Evolutionary conservation across 1,140 invertebrate genomes (phyloP).

Genomic region (Drosophila gunungcola): DNA sequence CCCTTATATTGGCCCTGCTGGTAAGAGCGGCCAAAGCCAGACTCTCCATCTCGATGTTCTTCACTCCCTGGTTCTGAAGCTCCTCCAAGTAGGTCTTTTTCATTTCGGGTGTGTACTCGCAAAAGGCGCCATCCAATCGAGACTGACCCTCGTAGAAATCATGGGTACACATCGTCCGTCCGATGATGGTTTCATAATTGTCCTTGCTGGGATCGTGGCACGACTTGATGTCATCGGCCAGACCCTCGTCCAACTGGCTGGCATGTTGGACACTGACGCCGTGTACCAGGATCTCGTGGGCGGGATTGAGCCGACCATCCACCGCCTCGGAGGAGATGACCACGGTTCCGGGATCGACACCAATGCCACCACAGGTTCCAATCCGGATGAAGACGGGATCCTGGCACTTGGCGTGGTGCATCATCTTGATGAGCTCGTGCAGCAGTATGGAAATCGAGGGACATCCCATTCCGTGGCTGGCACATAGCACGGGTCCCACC

Average conservation of each 20-base stretch:
- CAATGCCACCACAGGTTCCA: constrained; percentile 91
- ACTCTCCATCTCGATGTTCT: constrained; percentile 99
- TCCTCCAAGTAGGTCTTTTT: constrained; percentile 93
- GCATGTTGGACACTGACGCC: constrained; percentile 84
- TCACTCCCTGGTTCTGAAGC: constrained; percentile 91
- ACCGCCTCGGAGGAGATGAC: constrained; percentile 89
- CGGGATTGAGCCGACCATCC: constrained; percentile 87
- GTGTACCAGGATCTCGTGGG: constrained; percentile 87
- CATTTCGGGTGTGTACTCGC: constrained; percentile 93
- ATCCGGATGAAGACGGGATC: constrained; percentile 91
- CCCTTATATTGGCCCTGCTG: constrained; percentile 92
- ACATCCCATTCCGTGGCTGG: constrained; percentile 92
- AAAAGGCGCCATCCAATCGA: constrained; percentile 97
- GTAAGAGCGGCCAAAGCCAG: constrained; percentile 93
- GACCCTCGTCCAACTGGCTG: constrained; percentile 90
- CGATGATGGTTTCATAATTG: constrained; percentile 92
- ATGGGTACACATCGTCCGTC: constrained; percentile 97
- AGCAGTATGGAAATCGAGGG: constrained; percentile 91
- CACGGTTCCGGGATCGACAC: constrained; percentile 89
- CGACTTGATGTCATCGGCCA: constrained; percentile 89
- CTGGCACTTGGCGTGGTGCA: constrained; percentile 89
- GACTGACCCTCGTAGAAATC: constrained; percentile 96
- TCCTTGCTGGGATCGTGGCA: constrained; percentile 86
- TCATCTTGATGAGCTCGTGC: constrained; percentile 91
- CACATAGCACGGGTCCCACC: constrained; percentile 68